phyloP scores from a whole-genome alignment of 2,113 vertebrate species.

The Poeciliopsis turrubarensis region DNA sequence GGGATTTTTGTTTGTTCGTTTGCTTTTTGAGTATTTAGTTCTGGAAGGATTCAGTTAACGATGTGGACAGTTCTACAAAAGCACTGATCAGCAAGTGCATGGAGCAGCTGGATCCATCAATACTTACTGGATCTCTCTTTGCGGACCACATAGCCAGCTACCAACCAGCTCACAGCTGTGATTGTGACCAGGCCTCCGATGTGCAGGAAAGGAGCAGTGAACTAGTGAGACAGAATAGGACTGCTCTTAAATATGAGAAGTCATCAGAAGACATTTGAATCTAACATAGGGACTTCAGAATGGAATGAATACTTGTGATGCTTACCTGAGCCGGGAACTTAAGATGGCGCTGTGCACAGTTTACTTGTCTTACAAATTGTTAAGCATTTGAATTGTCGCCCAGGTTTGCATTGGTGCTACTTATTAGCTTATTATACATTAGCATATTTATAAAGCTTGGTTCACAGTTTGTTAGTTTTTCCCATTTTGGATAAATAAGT shows the following conservation, averaged over 20 bases:
- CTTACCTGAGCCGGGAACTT: not conserved
- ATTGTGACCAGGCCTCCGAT: conserved; percentile 86
- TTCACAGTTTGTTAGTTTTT: too few species aligned
- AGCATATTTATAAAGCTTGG: too few species aligned
- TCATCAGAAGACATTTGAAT: not conserved
- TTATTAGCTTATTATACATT: too few species aligned
- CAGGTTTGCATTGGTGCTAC: too few species aligned
- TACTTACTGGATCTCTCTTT: conserved; percentile 89
- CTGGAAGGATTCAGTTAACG: not conserved
- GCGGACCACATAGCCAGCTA: conserved; percentile 89
- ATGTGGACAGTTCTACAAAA: not conserved
- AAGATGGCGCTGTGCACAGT: too few species aligned
- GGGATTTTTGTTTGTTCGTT: not conserved
- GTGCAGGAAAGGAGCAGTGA: conserved; percentile 94
- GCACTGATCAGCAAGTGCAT: not conserved
- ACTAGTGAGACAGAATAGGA: conserved; percentile 75
- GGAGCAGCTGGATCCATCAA: not conserved
- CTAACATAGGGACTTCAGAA: not conserved
- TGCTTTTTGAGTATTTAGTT: too few species aligned
- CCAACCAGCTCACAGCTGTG: conserved; percentile 90
- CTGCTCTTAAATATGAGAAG: not conserved
- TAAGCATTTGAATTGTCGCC: too few species aligned
- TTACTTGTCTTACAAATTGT: too few species aligned
- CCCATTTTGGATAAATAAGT: too few species aligned
- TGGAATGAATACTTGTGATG: not conserved